Percentiles rank a stretch among this genome's conserved stretches.
Evolutionary conservation across 1,140 invertebrate genomes (phyloP).

Genomic region (Rhyzopertha dominica): DNA sequence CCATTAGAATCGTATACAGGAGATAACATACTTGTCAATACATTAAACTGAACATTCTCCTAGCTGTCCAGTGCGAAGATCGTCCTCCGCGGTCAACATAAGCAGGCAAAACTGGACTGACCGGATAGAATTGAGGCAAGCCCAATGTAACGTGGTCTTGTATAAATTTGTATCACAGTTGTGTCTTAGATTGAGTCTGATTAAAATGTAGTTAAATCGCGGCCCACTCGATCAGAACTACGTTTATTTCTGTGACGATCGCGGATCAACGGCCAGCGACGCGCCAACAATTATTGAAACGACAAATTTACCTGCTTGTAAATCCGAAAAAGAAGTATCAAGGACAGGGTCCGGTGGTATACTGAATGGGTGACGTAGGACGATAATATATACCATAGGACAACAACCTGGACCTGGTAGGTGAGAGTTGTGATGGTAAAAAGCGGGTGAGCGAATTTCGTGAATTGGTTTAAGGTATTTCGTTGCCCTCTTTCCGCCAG

Average conservation of each 20-base stretch:
- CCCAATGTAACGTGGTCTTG: constrained; percentile 38
- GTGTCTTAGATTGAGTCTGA: constrained; percentile 40
- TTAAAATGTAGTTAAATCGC: constrained; percentile 40
- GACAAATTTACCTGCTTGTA: too few species aligned
- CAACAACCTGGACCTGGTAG: too few species aligned
- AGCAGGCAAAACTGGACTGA: constrained; percentile 21
- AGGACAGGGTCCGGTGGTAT: too few species aligned
- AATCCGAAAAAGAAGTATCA: too few species aligned
- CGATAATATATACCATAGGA: too few species aligned
- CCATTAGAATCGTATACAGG: constrained; percentile 40
- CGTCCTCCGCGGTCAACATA: neutral
- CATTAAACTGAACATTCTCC: constrained; percentile 40
- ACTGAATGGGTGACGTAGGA: too few species aligned
- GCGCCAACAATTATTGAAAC: too few species aligned
- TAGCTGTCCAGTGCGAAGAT: constrained; percentile 18
- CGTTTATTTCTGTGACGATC: constrained; percentile 35
- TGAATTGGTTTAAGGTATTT: too few species aligned
- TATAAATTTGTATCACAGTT: constrained; percentile 42
- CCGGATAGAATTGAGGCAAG: constrained; percentile 31
- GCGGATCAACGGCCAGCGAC: constrained; percentile 30
- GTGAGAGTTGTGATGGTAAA: too few species aligned
- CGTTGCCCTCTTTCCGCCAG: too few species aligned
- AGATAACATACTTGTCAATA: constrained; percentile 44
- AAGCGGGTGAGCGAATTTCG: too few species aligned
- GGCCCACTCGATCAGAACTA: constrained; percentile 37